Evolutionary conservation across 2,888 invertebrate genomes (phyloP), one percentile per base, ranked within the genome.

Genomic region (Volucella zonaria): DNA sequence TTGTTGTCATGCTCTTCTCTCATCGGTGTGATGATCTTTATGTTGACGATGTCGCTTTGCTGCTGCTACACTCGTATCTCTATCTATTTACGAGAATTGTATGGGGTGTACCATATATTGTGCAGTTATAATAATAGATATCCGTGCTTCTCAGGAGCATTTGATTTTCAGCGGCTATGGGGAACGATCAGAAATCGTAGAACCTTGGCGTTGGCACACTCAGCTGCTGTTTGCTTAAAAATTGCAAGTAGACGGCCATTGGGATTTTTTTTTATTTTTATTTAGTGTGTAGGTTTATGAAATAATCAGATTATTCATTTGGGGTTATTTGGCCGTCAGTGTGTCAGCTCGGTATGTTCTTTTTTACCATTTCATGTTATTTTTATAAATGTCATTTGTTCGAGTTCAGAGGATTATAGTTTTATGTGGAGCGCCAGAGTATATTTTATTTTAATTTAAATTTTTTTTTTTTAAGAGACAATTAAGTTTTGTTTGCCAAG

Each of bases 111-210:
- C 54, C 52, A 67, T 38, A 56, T 31, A 31, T 31, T 31, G 31
- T 74, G 74, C 74, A 70, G 66, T 73, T 73, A 68, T 85, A 85
- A 85, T 85, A 77, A 81, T 85, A 85, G 85, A 85, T 70, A 51
- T 56, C 64, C 49, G 76, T 14, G 76, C 14, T 56, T 66, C 31
- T 73, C 56, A 73, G 66, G 66, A 74, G 62, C 64, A 31, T 77
- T 64, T 38, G 51, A 15, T 51, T 81, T 71, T 31, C 31, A 58
- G 78, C 62, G 51, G 45, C 56, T 54, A 62, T 49, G 38, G 74
- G 73, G 58, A 58, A 74, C 70, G 74, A 74, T 82, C 58, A 67
- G 64, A 61, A 43, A 58, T 59, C 8, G 43, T 66, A 52, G 15
- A 68, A 49, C 47, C 70, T 75, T 83, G 54, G 58, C 40, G 59